A percentile compares a stretch with the other conserved stretches of the same genome.
phyloP scores from a whole-genome alignment of 2,797 vertebrate genomes.

The Spinibarbus caldwelli region DNA sequence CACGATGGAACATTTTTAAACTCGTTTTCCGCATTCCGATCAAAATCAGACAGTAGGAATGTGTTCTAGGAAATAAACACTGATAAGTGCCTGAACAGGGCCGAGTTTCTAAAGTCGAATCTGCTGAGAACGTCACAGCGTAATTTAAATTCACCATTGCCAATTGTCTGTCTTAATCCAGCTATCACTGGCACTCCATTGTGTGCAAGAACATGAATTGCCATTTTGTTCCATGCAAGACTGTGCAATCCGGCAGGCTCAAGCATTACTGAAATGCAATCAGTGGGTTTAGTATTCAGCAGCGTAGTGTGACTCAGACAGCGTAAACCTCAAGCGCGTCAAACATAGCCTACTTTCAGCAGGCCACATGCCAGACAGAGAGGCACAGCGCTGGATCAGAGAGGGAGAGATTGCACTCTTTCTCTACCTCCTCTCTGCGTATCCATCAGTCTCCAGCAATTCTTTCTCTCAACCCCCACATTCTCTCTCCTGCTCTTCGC shows the following conservation, averaged over 20 bases:
- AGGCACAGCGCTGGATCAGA: slow-evolving; percentile 65
- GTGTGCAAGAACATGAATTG: slow-evolving; percentile 67
- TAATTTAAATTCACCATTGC: slow-evolving; percentile 43
- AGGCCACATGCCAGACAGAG: slow-evolving; percentile 74
- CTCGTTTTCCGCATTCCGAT: slow-evolving; percentile 18
- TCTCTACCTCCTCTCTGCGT: slow-evolving; percentile 55
- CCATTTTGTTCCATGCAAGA: slow-evolving; percentile 73
- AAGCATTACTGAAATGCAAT: slow-evolving; percentile 73
- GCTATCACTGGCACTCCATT: slow-evolving; percentile 67
- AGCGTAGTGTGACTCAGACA: slow-evolving; percentile 80
- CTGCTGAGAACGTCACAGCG: slow-evolving; percentile 55
- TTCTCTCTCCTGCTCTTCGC: slow-evolving; percentile 64
- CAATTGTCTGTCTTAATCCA: slow-evolving; percentile 60
- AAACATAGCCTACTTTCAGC: slow-evolving; percentile 80
- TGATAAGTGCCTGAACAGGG: slow-evolving; percentile 33
- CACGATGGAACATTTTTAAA: slow-evolving; percentile 14
- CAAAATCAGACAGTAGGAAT: slow-evolving; percentile 28
- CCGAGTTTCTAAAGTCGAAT: slow-evolving; percentile 36
- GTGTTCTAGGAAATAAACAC: slow-evolving; percentile 47
- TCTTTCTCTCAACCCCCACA: slow-evolving; percentile 56
- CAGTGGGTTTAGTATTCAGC: slow-evolving; percentile 79
- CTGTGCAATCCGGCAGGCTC: slow-evolving; percentile 73
- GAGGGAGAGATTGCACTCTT: slow-evolving; percentile 50
- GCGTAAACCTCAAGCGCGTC: slow-evolving; percentile 73
- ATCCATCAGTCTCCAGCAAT: slow-evolving; percentile 56